Conservation (phyloP, 2,888 invertebrate genomes). For the Drosophila colorata region DNA sequence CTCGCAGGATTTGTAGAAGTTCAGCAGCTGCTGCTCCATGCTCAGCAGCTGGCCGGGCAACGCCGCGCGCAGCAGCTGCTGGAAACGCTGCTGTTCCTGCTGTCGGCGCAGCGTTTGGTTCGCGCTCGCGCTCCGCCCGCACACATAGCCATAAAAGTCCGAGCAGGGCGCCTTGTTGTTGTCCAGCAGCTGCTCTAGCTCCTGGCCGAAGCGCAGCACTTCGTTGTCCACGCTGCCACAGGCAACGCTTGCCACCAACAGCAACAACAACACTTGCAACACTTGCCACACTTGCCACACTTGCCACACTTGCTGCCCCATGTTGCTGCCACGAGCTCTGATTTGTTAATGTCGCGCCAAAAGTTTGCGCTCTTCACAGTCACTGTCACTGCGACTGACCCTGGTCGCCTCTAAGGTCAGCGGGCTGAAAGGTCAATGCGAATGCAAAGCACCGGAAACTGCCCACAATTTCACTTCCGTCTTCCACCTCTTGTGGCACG, state of each 20-base stretch:
- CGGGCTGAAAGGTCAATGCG: constrained; percentile 29
- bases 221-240: constrained; percentile 66
- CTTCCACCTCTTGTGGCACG: constrained; percentile 29
- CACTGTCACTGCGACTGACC: constrained; percentile 22
- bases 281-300: constrained; percentile 36
- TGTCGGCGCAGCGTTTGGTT: constrained; percentile 56
- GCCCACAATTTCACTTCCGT: constrained; percentile 40
- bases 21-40: constrained; percentile 79
- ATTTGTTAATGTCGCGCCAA: constrained; percentile 31
- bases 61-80: constrained; percentile 66
- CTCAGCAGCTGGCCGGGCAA: constrained; percentile 74
- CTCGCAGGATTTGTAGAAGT: constrained; percentile 82
- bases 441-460: constrained; percentile 46
- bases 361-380: constrained; percentile 8
- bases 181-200: constrained; percentile 77
- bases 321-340: constrained; percentile 31
- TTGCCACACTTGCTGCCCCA: constrained; percentile 35
- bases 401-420: constrained; percentile 28
- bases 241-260: constrained; percentile 14
- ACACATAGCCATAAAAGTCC: constrained; percentile 83
- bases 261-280: constrained; percentile 16
- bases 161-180: constrained; percentile 72
- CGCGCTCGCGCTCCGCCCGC: constrained; percentile 64
- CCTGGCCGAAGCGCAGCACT: constrained; percentile 71
- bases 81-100: constrained; percentile 76